Percentiles rank a stretch among this genome's conserved stretches.
Evolutionary conservation across 2,113 vertebrate genomes (phyloP).

Genomic region (Condylura cristata): DNA sequence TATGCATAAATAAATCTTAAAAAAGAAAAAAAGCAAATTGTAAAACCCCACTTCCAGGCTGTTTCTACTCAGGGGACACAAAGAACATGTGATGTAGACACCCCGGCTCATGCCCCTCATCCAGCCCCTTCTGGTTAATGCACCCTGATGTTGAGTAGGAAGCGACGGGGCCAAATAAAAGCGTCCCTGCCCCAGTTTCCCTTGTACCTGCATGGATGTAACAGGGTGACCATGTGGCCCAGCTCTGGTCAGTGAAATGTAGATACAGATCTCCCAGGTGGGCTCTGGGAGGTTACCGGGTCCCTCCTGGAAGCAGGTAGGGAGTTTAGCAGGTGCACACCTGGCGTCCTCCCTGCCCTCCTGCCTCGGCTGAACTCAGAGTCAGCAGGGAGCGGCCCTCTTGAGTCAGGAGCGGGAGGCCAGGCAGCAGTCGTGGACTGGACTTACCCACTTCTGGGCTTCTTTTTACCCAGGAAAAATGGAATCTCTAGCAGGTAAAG

Average conservation of each 20-base stretch:
- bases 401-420: not conserved
- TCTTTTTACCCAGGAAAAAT: not conserved
- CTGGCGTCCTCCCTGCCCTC: not conserved
- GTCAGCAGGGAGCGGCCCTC: not conserved
- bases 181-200: not conserved
- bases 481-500: not conserved
- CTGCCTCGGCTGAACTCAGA: not conserved
- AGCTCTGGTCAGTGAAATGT: not conserved
- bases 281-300: not conserved
- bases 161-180: not conserved
- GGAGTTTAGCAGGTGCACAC: not conserved
- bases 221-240: not conserved
- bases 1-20: too few species aligned
- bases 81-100: not conserved
- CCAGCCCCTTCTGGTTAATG: not conserved
- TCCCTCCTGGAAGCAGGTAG: too few species aligned
- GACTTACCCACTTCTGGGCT: not conserved
- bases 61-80: not conserved
- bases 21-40: not conserved
- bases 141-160: not conserved
- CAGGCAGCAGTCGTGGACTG: not conserved
- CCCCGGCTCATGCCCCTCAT: accelerated
- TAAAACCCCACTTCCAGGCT: not conserved
- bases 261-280: not conserved
- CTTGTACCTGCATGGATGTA: accelerated